Conservation (phyloP, 2,797 vertebrate genomes). For the Urocyon cinereoargenteus region DNA sequence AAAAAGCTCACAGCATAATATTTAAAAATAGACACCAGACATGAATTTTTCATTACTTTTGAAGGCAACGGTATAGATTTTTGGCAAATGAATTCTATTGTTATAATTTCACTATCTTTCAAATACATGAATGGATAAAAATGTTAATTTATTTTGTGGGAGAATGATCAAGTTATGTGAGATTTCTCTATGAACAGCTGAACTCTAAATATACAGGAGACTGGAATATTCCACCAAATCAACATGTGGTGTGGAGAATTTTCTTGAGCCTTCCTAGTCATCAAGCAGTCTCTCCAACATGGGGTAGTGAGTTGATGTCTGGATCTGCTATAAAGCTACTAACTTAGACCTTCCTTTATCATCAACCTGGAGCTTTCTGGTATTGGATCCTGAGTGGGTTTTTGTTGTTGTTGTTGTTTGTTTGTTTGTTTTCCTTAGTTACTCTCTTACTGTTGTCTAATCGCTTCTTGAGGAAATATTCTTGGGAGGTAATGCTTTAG, state of each 20-base stretch:
- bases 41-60: neutral
- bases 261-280: neutral
- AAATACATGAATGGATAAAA: constrained; percentile 24
- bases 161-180: neutral
- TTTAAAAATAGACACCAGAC: accelerated
- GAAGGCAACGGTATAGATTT: constrained; percentile 14
- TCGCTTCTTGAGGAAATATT: constrained; percentile 16
- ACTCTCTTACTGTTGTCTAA: neutral
- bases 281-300: neutral
- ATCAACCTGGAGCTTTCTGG: neutral
- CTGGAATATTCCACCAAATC: neutral
- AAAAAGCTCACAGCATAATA: neutral
- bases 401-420: no score
- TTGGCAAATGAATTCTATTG: constrained; percentile 2
- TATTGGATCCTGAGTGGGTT: neutral
- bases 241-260: neutral
- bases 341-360: neutral
- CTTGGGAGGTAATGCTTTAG: neutral
- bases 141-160: constrained; percentile 41
- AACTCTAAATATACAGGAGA: neutral
- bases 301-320: neutral
- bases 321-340: neutral
- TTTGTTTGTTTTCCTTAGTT: constrained; percentile 15
- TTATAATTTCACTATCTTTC: constrained; percentile 24
- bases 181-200: neutral